phyloP scores from a whole-genome alignment of 2,888 invertebrate genomes.

The Ennomos erosarius region DNA sequence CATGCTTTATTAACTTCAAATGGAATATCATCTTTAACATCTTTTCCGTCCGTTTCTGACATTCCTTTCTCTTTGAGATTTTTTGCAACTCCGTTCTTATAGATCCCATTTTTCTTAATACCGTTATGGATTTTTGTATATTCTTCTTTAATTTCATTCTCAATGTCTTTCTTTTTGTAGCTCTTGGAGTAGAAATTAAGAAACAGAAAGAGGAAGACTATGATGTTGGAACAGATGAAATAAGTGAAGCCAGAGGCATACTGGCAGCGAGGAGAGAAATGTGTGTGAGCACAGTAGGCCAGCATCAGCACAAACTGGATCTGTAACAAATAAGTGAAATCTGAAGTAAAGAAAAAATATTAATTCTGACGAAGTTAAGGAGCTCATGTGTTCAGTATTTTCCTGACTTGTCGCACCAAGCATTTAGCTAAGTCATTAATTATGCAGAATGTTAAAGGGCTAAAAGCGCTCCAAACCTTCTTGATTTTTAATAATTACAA shows the following conservation, averaged over 20 bases:
- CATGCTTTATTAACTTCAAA: slow-evolving; percentile 65
- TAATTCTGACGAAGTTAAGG: no score
- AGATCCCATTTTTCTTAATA: slow-evolving; percentile 46
- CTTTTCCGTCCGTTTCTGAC: slow-evolving; percentile 48
- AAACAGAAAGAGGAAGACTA: slow-evolving; percentile 87
- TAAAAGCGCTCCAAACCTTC: no score
- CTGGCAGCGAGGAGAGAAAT: slow-evolving; percentile 86
- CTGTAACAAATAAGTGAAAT: slow-evolving; percentile 61
- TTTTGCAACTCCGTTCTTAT: slow-evolving; percentile 47
- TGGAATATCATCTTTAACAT: slow-evolving; percentile 61
- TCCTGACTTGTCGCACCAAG: no score
- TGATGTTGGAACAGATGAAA: slow-evolving; percentile 83
- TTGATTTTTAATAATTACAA: no score
- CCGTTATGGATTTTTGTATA: slow-evolving; percentile 54
- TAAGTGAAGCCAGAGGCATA: slow-evolving; percentile 85
- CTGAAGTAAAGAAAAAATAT: no score
- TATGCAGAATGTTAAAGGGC: no score
- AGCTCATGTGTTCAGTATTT: no score
- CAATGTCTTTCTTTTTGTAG: slow-evolving; percentile 73
- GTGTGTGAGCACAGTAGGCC: slow-evolving; percentile 83
- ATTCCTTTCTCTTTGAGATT: slow-evolving; percentile 50
- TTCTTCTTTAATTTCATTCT: slow-evolving; percentile 56
- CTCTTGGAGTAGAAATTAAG: slow-evolving; percentile 87
- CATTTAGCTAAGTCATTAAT: no score
- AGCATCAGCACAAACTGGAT: slow-evolving; percentile 89